Percentiles rank a stretch among this genome's conserved stretches.
phyloP scores from a whole-genome alignment of 92 coral and sea anemone genomes.

The Phenganax subtilis region DNA sequence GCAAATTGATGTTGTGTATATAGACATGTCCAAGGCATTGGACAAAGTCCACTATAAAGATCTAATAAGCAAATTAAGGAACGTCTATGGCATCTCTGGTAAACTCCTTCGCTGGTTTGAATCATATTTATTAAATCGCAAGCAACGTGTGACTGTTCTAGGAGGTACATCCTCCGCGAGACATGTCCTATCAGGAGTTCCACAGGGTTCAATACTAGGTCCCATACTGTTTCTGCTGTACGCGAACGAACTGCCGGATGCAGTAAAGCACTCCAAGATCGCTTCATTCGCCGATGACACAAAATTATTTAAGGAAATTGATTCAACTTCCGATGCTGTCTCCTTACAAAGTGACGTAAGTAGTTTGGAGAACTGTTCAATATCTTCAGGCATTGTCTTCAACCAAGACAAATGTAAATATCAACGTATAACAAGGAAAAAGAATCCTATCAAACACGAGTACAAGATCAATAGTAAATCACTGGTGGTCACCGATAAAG shows the following conservation, averaged over 20 bases:
- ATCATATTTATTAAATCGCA: slow-evolving; percentile 27
- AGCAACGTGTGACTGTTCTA: slow-evolving; percentile 43
- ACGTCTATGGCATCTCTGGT: slow-evolving; percentile 31
- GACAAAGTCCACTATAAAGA: slow-evolving; percentile 45
- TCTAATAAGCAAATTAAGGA: slow-evolving; percentile 1
- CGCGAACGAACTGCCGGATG: slow-evolving; percentile 34
- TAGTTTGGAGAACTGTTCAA: slow-evolving; percentile 22
- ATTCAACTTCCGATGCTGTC: slow-evolving; percentile 20
- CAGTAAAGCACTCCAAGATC: slow-evolving; percentile 28
- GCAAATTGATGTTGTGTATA: slow-evolving; percentile 41
- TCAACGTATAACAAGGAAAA: slow-evolving; percentile 1
- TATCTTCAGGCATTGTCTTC: slow-evolving; percentile 20
- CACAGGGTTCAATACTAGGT: slow-evolving; percentile 42
- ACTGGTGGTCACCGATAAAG: slow-evolving; percentile 3
- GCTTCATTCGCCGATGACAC: slow-evolving; percentile 39
- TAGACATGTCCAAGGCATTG: slow-evolving; percentile 53
- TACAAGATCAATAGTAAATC: background rate
- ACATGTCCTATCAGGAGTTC: slow-evolving; percentile 41
- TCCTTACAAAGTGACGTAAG: slow-evolving; percentile 28
- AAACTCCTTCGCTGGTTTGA: slow-evolving; percentile 37
- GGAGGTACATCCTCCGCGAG: slow-evolving; percentile 38
- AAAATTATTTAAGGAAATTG: slow-evolving; percentile 10
- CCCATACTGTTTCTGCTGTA: slow-evolving; percentile 13
- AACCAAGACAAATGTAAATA: slow-evolving; percentile 38
- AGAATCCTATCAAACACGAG: slow-evolving; percentile 15